Percentiles rank a stretch among this genome's conserved stretches.
These are phyloP conservation scores for Natrix natrix DNA, from an alignment of 2,797 vertebrate genomes.

Conservation along the genomic window DNA sequence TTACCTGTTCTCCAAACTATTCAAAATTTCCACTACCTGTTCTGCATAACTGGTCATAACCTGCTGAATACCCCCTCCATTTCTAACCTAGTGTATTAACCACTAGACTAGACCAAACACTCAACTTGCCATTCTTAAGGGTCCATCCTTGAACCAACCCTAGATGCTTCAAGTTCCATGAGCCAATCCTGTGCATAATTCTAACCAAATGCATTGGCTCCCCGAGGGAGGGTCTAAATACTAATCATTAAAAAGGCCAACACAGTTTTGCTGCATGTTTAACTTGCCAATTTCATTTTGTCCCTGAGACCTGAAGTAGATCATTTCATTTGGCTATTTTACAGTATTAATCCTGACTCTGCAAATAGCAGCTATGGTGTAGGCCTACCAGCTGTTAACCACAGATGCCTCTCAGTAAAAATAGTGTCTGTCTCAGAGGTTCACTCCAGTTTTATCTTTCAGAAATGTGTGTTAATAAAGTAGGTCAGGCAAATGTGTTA, in stretches of 20 bases:
- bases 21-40: too few relatives aligned
- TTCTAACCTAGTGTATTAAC: neutral
- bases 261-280: neutral
- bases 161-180: neutral
- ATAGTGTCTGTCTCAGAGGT: neutral
- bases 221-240: neutral
- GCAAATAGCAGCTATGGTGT: neutral
- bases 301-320: neutral
- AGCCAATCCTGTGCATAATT: neutral
- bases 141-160: neutral
- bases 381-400: neutral
- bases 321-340: neutral
- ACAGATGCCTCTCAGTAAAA: neutral
- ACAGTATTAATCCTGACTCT: neutral
- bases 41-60: too few relatives aligned
- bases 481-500: neutral
- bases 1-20: too few relatives aligned
- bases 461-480: conserved; percentile 12
- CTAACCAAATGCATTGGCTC: neutral
- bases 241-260: neutral
- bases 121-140: neutral
- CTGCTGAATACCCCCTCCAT: neutral
- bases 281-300: neutral
- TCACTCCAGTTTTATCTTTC: conserved; percentile 9
- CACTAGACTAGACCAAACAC: neutral